A percentile compares a stretch with the other conserved stretches of the same genome.
Conservation (phyloP, 1,140 invertebrate genomes). For the Panagrolaimus sp. region DNA sequence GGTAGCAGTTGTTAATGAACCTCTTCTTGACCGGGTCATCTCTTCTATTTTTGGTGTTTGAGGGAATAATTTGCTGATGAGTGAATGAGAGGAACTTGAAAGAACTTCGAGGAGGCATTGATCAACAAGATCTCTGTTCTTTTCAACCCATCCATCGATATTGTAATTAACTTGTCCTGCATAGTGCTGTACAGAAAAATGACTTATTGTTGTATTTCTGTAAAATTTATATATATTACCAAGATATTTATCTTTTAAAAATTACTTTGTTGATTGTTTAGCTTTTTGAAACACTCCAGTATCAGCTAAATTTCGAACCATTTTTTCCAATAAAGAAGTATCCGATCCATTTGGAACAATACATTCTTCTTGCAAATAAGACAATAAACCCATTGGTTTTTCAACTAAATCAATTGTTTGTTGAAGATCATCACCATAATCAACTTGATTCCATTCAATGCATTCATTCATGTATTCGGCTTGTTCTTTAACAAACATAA, state of each 20-base stretch:
- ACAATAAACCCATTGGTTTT: constrained; percentile 98
- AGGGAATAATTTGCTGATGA: constrained; percentile 30
- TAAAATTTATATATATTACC: constrained; percentile 88
- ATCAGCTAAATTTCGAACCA: constrained; percentile 62
- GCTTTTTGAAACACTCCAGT: constrained; percentile 42
- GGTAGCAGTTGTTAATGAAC: constrained; percentile 42
- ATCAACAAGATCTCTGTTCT: constrained; percentile 98
- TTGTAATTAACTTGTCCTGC: constrained; percentile 92
- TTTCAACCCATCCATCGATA: constrained; percentile 94
- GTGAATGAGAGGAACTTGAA: constrained; percentile 25
- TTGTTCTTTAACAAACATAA: constrained; percentile 99
- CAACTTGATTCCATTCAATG: constrained; percentile 79
- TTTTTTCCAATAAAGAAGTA: constrained; percentile 91
- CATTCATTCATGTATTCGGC: constrained; percentile 85
- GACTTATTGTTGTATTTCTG: constrained; percentile 90
- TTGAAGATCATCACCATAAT: constrained; percentile 96
- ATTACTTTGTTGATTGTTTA: constrained; percentile 50
- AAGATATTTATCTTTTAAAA: neutral
- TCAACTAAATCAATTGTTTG: constrained; percentile 97
- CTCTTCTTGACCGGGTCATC: constrained; percentile 31
- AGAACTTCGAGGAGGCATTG: constrained; percentile 65
- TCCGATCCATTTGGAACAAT: constrained; percentile 99
- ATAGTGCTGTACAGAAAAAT: constrained; percentile 97
- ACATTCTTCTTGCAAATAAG: constrained; percentile 99
- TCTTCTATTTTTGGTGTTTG: constrained; percentile 24